Evolutionary conservation across 2,797 vertebrate genomes (phyloP), one percentile per base, ranked within the genome.

Genomic region (Gadopsis bispinosus): DNA sequence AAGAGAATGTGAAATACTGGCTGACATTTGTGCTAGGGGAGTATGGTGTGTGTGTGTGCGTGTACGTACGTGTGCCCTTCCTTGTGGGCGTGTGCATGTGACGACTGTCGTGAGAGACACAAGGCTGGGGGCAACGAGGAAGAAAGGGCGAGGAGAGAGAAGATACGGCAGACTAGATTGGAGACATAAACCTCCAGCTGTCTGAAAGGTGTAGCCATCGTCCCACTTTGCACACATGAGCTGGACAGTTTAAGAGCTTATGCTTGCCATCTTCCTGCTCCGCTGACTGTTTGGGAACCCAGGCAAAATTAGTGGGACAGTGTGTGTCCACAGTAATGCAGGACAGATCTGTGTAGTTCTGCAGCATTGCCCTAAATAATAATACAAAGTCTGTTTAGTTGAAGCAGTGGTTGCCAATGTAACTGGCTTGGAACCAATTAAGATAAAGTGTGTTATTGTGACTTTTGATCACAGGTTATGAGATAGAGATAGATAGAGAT

Each of bases 11-110:
- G 89, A 93, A 91, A 89, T 86, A 89, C 79, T 84, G 71, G 79
- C 86, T 92, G 93, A 91, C 92, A 92, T 94, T 94, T 92, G 76
- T 88, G 81, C 41, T 17, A 3, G 48, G 56, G 35, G 58, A 59
- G 73, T 35, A 54, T 75, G 50, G 64, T 65, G 74, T 51, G 45
- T 29, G 26, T 37, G 65, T 56, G 33, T 33, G 64, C 73, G 55
- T 13, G 6, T 61, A 5, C 17, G 43, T 45, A 16, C 5, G 64
- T 65, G 76, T 53, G 45, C n/a, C 17, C 31, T 47, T 60, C 17
- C 26, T 47, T 55, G 75, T 45, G 33, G 3, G 26, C 17, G 69
- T 39, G 79, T 70, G 55, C 55, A 19, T 68, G 68, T 4, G 26
- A 55, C 75, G 68, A 83, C 65, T 69, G 73, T 73, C 66, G 64